Percentiles rank a stretch among this genome's conserved stretches.
phyloP scores from a whole-genome alignment of 1,140 invertebrate genomes.

The Ditylenchus dipsaci region DNA sequence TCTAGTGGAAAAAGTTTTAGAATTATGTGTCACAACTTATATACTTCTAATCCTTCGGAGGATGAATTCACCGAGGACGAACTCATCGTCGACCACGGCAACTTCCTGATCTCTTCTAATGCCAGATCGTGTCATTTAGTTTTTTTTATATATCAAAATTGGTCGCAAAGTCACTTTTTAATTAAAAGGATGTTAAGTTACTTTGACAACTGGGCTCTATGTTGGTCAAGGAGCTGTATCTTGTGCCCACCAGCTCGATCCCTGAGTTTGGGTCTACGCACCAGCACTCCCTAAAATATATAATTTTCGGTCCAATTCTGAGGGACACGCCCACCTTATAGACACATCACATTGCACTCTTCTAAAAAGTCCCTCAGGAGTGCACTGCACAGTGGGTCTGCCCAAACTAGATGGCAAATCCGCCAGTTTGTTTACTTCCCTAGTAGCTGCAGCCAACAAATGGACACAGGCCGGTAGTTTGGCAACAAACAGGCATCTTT shows the following conservation, averaged over 20 bases:
- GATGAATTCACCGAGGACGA: no score
- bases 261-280: conserved; percentile 37
- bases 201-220: not conserved
- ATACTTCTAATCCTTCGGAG: no score
- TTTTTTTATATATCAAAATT: no score
- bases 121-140: no score
- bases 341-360: conserved; percentile 33
- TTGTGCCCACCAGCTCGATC: conserved; percentile 35
- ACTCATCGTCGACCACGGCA: no score
- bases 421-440: conserved; percentile 26
- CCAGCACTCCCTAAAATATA: conserved; percentile 42
- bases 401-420: conserved; percentile 7
- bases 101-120: no score
- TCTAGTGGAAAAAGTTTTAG: no score
- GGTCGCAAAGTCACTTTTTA: conserved; percentile 13
- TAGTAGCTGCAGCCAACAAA: conserved; percentile 25
- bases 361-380: conserved; percentile 26
- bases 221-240: conserved; percentile 8
- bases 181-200: conserved; percentile 1
- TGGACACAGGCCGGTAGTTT: conserved; percentile 36
- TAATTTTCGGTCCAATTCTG: not conserved
- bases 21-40: no score
- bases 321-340: conserved; percentile 14
- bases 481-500: conserved; percentile 30
- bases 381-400: conserved; percentile 23